Conservation (phyloP, 2,797 vertebrate species). For the Acanthis flammea region DNA sequence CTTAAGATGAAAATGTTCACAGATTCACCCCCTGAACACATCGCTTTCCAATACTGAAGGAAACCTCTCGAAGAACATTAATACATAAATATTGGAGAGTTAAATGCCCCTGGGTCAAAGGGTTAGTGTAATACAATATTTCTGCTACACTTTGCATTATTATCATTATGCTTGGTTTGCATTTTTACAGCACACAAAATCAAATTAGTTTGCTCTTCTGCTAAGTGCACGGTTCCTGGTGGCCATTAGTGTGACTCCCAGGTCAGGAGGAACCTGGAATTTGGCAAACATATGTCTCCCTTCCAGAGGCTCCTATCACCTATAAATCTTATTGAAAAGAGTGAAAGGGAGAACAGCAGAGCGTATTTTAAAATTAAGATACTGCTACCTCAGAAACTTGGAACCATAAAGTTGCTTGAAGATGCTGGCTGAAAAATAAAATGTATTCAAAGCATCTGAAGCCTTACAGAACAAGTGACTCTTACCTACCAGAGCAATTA, state of each 20-base stretch:
- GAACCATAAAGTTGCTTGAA: background rate
- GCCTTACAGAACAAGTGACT: background rate
- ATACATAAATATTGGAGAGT: conserved; percentile 32
- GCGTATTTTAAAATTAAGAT: background rate
- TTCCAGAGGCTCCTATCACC: conserved; percentile 3
- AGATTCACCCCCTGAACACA: background rate
- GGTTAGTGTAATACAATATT: conserved; percentile 49
- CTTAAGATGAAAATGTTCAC: background rate
- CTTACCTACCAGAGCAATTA: background rate
- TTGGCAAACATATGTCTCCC: background rate
- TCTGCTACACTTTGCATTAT: conserved; percentile 39
- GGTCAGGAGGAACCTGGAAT: conserved; percentile 42
- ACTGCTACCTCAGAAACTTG: background rate
- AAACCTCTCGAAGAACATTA: background rate
- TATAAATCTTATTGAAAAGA: background rate
- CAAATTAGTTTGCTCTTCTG: conserved; percentile 49
- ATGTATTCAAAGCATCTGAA: background rate
- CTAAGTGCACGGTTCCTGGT: conserved; percentile 15
- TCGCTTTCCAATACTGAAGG: background rate
- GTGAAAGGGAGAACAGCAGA: background rate
- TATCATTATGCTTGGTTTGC: conserved; percentile 41
- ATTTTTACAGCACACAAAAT: conserved; percentile 43
- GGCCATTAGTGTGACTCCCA: conserved; percentile 16
- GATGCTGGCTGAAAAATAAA: background rate
- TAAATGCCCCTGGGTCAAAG: conserved; percentile 7